Conservation (phyloP, 1,140 invertebrate genomes). For the Drosophila ironensis region DNA sequence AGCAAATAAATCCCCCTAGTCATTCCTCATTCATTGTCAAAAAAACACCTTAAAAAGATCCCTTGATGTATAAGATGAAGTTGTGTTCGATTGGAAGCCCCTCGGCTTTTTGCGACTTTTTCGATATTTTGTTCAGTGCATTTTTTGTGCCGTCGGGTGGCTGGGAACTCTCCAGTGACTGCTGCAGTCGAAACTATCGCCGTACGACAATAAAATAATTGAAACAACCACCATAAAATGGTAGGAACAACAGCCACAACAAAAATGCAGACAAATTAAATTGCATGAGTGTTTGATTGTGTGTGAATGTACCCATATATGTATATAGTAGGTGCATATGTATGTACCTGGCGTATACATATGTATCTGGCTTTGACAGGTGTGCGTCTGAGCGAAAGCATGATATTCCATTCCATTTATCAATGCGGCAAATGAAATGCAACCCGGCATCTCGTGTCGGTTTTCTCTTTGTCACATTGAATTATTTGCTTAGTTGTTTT, state of each 20-base stretch:
- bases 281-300: constrained; percentile 40
- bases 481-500: constrained; percentile 35
- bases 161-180: constrained; percentile 16
- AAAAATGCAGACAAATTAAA: constrained; percentile 68
- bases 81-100: no score
- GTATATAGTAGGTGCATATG: not conserved
- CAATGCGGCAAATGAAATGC: constrained; percentile 67
- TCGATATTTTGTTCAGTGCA: not conserved
- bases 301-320: not conserved
- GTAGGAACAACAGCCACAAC: constrained; percentile 67
- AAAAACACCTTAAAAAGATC: no score
- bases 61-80: no score
- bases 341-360: constrained; percentile 6
- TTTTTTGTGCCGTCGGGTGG: constrained; percentile 6
- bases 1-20: no score
- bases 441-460: constrained; percentile 17
- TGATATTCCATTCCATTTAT: constrained; percentile 64
- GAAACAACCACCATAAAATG: constrained; percentile 74
- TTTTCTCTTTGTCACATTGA: constrained; percentile 27
- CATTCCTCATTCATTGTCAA: no score
- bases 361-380: constrained; percentile 57
- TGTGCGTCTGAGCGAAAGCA: constrained; percentile 33
- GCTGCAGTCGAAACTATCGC: constrained; percentile 33
- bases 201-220: constrained; percentile 61
- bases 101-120: no score